Conservation (phyloP, 2,888 invertebrate genomes). For the Dolichopus griseipennis region DNA sequence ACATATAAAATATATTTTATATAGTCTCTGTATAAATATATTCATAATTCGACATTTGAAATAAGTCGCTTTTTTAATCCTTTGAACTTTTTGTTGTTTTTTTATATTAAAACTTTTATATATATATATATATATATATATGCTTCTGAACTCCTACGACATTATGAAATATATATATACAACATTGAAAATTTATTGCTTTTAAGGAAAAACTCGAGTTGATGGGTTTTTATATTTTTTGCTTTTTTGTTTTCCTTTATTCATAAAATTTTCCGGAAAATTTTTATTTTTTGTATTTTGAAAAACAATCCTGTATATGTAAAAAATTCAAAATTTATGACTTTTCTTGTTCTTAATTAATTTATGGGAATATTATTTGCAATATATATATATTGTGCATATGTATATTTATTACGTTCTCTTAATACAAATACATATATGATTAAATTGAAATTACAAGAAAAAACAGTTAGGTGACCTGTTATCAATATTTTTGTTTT, state of each 20-base stretch:
- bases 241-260: background rate
- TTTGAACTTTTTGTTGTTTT: background rate
- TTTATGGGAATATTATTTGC: background rate
- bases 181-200: slow-evolving; percentile 1
- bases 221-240: background rate
- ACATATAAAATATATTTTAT: too few relatives aligned
- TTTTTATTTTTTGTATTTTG: too few relatives aligned
- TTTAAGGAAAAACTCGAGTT: background rate
- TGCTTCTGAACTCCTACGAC: background rate
- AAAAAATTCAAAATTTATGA: background rate
- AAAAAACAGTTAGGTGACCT: background rate
- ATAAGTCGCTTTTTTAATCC: background rate
- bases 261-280: background rate
- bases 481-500: background rate
- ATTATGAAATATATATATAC: background rate
- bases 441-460: background rate
- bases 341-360: background rate
- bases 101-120: too few relatives aligned
- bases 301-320: background rate
- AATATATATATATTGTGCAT: background rate
- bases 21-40: too few relatives aligned
- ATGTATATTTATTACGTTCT: background rate
- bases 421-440: too few relatives aligned
- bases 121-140: too few relatives aligned
- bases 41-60: too few relatives aligned